Evolutionary conservation across 2,797 vertebrate genomes (phyloP).

Genomic region (Phataginus tricuspis): DNA sequence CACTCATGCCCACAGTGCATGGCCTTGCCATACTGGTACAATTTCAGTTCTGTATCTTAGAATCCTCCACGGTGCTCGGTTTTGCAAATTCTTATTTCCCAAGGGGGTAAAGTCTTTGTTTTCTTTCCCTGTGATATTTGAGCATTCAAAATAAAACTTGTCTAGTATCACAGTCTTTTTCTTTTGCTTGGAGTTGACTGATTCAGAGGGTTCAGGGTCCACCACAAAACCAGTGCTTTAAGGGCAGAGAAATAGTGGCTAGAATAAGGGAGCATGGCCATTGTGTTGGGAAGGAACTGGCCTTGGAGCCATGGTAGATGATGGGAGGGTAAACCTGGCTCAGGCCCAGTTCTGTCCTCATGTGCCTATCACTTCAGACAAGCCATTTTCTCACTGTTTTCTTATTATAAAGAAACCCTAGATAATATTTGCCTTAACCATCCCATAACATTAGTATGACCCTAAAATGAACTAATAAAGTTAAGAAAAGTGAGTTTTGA

Average conservation of each 20-base stretch:
- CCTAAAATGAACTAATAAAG: constrained; percentile 16
- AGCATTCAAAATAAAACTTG: constrained; percentile 46
- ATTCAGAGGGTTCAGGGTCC: not conserved
- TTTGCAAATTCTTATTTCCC: constrained; percentile 57
- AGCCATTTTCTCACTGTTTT: constrained; percentile 26
- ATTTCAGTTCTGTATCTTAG: not conserved
- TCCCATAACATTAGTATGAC: not conserved
- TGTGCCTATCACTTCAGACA: not conserved
- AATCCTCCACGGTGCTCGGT: not conserved
- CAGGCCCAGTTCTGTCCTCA: not conserved
- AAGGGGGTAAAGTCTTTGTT: constrained; percentile 3
- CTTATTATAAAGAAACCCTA: constrained; percentile 39
- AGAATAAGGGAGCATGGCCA: not conserved
- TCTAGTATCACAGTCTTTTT: constrained; percentile 12
- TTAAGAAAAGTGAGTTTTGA: constrained; percentile 37
- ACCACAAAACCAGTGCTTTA: not conserved
- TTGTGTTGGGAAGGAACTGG: not conserved
- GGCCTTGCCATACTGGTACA: not conserved
- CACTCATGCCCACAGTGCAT: not conserved
- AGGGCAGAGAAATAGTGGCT: not conserved
- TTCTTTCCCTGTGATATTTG: constrained; percentile 30
- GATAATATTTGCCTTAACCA: constrained; percentile 30
- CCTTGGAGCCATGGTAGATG: not conserved
- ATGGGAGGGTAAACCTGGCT: not conserved
- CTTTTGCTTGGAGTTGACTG: not conserved